These are phyloP conservation scores for Aphelinus certus DNA, from an alignment of 1,140 invertebrate species.

Conservation along the genomic window DNA sequence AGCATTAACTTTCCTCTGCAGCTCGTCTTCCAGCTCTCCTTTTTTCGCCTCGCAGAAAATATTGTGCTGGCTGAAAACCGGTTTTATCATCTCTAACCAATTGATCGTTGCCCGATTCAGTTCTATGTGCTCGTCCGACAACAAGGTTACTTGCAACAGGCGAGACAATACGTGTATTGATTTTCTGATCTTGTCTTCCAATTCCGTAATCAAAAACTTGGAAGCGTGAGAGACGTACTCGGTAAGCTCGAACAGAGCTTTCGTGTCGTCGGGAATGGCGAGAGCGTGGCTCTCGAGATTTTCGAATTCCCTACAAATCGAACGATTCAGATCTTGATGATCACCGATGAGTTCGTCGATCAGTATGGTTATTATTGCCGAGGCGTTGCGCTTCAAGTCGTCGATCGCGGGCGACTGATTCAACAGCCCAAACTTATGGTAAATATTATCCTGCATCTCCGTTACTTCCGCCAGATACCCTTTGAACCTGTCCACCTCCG, in stretches of 20 bases:
- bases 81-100: slow-evolving; percentile 65
- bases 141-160: slow-evolving; percentile 60
- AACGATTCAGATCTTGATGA: slow-evolving; percentile 53
- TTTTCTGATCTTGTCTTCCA: slow-evolving; percentile 56
- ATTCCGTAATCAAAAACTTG: slow-evolving; percentile 55
- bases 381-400: slow-evolving; percentile 47
- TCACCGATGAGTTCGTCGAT: slow-evolving; percentile 48
- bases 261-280: slow-evolving; percentile 62
- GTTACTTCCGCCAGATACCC: slow-evolving; percentile 48
- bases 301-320: slow-evolving; percentile 57
- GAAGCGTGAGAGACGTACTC: slow-evolving; percentile 63
- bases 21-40: slow-evolving; percentile 70
- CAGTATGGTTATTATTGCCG: slow-evolving; percentile 47
- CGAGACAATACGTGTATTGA: slow-evolving; percentile 57
- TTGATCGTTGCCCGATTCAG: slow-evolving; percentile 61
- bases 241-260: slow-evolving; percentile 63
- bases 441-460: slow-evolving; percentile 49
- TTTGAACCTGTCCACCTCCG: slow-evolving; percentile 53
- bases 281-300: slow-evolving; percentile 51
- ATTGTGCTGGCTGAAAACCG: slow-evolving; percentile 64
- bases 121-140: slow-evolving; percentile 61
- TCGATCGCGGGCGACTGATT: slow-evolving; percentile 51
- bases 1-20: slow-evolving; percentile 67
- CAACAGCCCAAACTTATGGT: slow-evolving; percentile 54
- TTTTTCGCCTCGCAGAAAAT: slow-evolving; percentile 71